phyloP scores from a whole-genome alignment of 2,113 vertebrate genomes.

The Carassius auratus region DNA sequence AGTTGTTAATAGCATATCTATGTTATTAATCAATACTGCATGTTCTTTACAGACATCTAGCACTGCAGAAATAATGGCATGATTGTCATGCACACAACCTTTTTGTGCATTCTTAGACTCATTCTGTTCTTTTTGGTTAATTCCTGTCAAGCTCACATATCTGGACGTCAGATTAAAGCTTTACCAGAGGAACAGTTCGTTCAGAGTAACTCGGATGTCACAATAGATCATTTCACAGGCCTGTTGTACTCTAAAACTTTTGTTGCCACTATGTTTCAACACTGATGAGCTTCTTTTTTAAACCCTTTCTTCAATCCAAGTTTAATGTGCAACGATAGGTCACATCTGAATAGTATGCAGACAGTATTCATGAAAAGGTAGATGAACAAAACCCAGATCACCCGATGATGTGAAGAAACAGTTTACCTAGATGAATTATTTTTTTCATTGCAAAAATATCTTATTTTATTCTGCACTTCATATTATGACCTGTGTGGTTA shows the following conservation, averaged over 20 bases:
- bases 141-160: not conserved
- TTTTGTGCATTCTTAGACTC: not conserved
- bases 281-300: not conserved
- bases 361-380: not conserved
- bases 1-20: too few species aligned
- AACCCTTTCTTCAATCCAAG: not conserved
- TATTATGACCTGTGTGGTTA: not conserved
- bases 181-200: not conserved
- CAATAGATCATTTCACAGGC: not conserved
- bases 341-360: not conserved
- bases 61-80: not conserved
- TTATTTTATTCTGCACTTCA: not conserved
- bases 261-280: not conserved
- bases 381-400: not conserved
- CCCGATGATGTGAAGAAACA: not conserved
- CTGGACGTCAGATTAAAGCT: not conserved
- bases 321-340: not conserved
- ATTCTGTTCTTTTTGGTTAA: conserved; percentile 5
- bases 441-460: not conserved
- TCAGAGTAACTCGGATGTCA: not conserved
- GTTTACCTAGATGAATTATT: not conserved
- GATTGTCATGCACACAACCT: not conserved
- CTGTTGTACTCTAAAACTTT: not conserved
- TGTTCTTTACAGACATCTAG: not conserved
- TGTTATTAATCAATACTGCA: too few species aligned